These are phyloP conservation scores for Heterohyrax brucei DNA, from an alignment of 2,797 vertebrate species.

Conservation along the genomic window DNA sequence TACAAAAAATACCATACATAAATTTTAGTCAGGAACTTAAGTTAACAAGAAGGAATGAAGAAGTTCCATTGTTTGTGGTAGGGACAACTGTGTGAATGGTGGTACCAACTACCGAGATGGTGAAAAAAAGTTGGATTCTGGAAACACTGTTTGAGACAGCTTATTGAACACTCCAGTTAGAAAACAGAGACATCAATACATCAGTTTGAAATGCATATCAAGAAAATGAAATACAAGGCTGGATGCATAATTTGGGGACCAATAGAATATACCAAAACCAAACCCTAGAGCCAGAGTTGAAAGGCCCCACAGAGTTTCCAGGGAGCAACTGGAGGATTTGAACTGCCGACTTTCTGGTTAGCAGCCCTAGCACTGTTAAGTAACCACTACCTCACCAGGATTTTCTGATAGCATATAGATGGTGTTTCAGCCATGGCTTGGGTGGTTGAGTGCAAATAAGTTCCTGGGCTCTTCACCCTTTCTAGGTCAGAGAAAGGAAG, in stretches of 20 bases:
- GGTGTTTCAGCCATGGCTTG: background rate
- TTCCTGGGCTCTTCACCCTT: background rate
- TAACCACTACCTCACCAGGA: too few relatives aligned
- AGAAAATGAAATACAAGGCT: background rate
- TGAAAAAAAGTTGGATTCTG: background rate
- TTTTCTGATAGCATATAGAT: background rate
- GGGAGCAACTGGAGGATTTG: too few relatives aligned
- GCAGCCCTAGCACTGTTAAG: too few relatives aligned
- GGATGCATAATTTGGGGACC: background rate
- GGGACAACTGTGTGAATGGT: background rate
- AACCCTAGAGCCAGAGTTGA: too few relatives aligned
- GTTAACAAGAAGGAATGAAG: background rate
- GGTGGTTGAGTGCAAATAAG: background rate
- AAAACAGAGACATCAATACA: background rate
- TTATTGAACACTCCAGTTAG: background rate
- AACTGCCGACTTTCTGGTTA: too few relatives aligned
- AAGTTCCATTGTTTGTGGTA: background rate
- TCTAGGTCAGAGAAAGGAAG: background rate
- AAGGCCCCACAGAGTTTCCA: too few relatives aligned
- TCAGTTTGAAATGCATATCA: background rate
- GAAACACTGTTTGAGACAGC: conserved; percentile 33
- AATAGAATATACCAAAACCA: background rate
- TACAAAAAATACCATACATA: background rate
- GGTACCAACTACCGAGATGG: background rate
- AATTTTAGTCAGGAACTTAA: background rate